Percentiles rank a stretch among this genome's conserved stretches.
phyloP scores from a whole-genome alignment of 64 coral and sea anemone genomes.

The Stichodactyla helianthus region DNA sequence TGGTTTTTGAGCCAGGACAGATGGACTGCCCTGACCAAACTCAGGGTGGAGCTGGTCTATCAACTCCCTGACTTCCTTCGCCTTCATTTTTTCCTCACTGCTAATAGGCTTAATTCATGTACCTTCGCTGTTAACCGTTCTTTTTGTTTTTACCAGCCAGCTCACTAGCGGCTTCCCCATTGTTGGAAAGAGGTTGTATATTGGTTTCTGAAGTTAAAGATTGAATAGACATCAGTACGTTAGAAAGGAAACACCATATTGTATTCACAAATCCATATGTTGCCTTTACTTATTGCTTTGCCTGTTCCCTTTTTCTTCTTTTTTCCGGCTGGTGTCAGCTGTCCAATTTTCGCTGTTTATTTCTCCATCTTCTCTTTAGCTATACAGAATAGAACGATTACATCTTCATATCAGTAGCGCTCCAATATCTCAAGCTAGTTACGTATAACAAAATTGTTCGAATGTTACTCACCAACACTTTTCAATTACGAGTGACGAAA shows the following conservation, averaged over 20 bases:
- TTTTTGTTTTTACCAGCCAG: not conserved
- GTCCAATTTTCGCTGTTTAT: not conserved
- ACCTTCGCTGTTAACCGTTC: slow-evolving; percentile 1
- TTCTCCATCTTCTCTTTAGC: slow-evolving; percentile 1
- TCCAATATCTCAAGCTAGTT: too few relatives aligned
- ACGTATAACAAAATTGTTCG: not conserved
- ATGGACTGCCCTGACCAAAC: slow-evolving; percentile 8
- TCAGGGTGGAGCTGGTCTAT: not conserved
- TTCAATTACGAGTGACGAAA: not conserved
- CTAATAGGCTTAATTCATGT: not conserved
- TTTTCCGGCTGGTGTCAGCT: not conserved
- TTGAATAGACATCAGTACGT: too few relatives aligned
- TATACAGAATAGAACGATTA: not conserved
- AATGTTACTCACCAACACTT: slow-evolving; percentile 4
- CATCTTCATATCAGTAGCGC: too few relatives aligned
- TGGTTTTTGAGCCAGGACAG: not conserved
- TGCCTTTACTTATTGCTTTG: not conserved
- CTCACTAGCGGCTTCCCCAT: not conserved
- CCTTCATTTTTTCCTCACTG: not conserved
- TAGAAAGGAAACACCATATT: not conserved
- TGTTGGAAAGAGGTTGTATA: not conserved
- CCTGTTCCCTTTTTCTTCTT: not conserved
- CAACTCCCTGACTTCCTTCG: not conserved
- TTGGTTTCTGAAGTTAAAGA: slow-evolving; percentile 7
- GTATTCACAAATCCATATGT: not conserved